phyloP scores from a whole-genome alignment of 2,888 invertebrate species.

The Panzeria rudis region DNA sequence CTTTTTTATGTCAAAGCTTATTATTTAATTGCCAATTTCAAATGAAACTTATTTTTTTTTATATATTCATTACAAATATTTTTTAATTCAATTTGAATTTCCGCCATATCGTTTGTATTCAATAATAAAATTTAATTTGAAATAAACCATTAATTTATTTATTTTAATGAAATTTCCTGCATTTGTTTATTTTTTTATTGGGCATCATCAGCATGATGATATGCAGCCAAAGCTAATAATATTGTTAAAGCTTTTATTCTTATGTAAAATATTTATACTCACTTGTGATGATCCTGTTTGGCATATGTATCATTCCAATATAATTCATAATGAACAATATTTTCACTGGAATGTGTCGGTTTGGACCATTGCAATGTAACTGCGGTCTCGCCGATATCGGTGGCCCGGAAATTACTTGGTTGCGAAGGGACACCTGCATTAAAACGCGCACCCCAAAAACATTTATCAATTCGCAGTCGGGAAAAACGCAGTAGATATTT shows the following conservation, averaged over 20 bases:
- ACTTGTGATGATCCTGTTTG: conserved; percentile 93
- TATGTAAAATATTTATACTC: conserved; percentile 78
- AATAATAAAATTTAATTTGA: conserved; percentile 46
- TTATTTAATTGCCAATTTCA: too few species aligned
- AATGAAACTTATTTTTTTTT: too few species aligned
- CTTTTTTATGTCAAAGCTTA: too few species aligned
- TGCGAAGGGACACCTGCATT: conserved; percentile 95
- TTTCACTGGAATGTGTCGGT: conserved; percentile 95
- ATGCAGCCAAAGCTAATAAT: conserved; percentile 9
- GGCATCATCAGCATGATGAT: background rate
- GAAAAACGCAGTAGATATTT: conserved; percentile 21
- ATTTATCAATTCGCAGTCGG: background rate
- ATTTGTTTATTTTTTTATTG: conserved; percentile 41
- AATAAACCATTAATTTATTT: conserved; percentile 63
- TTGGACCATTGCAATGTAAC: conserved; percentile 96
- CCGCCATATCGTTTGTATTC: conserved; percentile 8
- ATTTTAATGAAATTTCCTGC: conserved; percentile 67
- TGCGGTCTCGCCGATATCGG: conserved; percentile 94
- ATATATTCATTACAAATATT: background rate
- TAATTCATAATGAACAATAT: conserved; percentile 96
- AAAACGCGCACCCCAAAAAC: conserved; percentile 17
- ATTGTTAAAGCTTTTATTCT: background rate
- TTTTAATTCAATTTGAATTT: conserved; percentile 51
- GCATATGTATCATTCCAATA: conserved; percentile 99
- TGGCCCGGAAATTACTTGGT: conserved; percentile 94